Percentiles rank a stretch among this genome's conserved stretches.
These are phyloP conservation scores for Argyrosomus regius DNA, from an alignment of 2,797 vertebrate species.

Conservation along the genomic window DNA sequence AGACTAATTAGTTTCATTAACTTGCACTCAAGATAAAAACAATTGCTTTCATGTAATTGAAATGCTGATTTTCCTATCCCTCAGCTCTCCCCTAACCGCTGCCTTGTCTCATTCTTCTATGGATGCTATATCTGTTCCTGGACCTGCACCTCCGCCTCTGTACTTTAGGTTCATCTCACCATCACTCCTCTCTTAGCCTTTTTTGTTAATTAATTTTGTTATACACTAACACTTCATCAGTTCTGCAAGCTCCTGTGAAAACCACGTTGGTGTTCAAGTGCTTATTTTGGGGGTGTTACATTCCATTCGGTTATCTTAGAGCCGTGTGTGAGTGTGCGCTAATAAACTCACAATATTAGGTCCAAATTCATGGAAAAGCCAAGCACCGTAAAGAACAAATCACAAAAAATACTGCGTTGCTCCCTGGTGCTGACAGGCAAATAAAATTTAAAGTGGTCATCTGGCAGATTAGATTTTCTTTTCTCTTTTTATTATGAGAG, in stretches of 20 bases:
- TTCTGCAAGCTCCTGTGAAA: slow-evolving; percentile 39
- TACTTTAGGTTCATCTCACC: slow-evolving; percentile 33
- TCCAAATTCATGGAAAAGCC: neutral
- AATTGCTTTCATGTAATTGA: slow-evolving; percentile 87
- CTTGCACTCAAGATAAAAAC: slow-evolving; percentile 87
- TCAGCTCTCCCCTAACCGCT: slow-evolving; percentile 46
- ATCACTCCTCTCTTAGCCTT: slow-evolving; percentile 36
- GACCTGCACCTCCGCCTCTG: slow-evolving; percentile 18
- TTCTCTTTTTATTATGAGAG: neutral
- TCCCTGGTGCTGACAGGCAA: neutral
- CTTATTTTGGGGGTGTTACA: slow-evolving; percentile 49
- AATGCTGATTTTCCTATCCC: slow-evolving; percentile 81
- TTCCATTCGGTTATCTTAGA: slow-evolving; percentile 19
- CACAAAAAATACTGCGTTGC: neutral
- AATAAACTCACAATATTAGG: neutral
- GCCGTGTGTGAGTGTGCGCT: neutral
- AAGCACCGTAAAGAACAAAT: neutral
- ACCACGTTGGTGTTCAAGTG: neutral
- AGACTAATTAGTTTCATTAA: slow-evolving; percentile 91
- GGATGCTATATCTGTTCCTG: slow-evolving; percentile 32
- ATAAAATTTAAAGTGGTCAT: neutral
- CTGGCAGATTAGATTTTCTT: neutral
- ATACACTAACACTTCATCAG: slow-evolving; percentile 43
- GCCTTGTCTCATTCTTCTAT: slow-evolving; percentile 38
- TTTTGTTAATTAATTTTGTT: slow-evolving; percentile 62